Evolutionary conservation across 2,113 vertebrate genomes (phyloP).

Genomic region (Channa argus): DNA sequence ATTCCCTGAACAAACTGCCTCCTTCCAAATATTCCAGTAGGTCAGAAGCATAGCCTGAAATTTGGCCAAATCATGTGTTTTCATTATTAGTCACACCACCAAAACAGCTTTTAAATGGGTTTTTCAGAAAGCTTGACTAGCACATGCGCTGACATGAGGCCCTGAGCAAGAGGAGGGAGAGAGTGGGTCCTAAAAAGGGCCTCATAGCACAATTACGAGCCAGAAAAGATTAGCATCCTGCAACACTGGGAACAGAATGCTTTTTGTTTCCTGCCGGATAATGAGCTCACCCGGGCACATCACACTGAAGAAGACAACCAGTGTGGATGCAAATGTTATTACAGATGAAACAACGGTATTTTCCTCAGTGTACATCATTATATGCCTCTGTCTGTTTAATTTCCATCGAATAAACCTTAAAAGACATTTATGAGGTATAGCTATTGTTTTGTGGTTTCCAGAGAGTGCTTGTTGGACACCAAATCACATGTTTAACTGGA

Average conservation of each 20-base stretch:
- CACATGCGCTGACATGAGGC: slow-evolving; percentile 68
- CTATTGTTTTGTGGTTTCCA: slow-evolving; percentile 14
- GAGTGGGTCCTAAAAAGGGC: slow-evolving; percentile 55
- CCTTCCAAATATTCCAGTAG: slow-evolving; percentile 20
- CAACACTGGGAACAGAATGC: slow-evolving; percentile 79
- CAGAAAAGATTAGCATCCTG: slow-evolving; percentile 85
- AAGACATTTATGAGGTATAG: slow-evolving; percentile 22
- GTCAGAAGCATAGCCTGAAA: not conserved
- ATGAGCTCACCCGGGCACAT: slow-evolving; percentile 77
- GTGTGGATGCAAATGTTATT: slow-evolving; percentile 45
- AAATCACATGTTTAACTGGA: not conserved
- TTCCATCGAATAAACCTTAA: slow-evolving; percentile 32
- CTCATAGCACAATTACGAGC: slow-evolving; percentile 79
- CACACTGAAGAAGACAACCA: slow-evolving; percentile 55
- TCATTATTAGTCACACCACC: not conserved
- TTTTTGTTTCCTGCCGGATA: slow-evolving; percentile 82
- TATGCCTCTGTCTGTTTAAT: slow-evolving; percentile 32
- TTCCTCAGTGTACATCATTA: slow-evolving; percentile 20
- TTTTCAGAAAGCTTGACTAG: slow-evolving; percentile 29
- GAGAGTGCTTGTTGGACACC: not conserved
- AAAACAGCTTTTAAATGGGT: slow-evolving; percentile 13
- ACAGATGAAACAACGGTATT: slow-evolving; percentile 37
- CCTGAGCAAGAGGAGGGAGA: slow-evolving; percentile 13
- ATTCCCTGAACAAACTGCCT: not conserved
- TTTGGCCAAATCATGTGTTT: slow-evolving; percentile 11